These are phyloP conservation scores for Drosophila mettleri DNA, from an alignment of 2,888 invertebrate species.

Conservation along the genomic window DNA sequence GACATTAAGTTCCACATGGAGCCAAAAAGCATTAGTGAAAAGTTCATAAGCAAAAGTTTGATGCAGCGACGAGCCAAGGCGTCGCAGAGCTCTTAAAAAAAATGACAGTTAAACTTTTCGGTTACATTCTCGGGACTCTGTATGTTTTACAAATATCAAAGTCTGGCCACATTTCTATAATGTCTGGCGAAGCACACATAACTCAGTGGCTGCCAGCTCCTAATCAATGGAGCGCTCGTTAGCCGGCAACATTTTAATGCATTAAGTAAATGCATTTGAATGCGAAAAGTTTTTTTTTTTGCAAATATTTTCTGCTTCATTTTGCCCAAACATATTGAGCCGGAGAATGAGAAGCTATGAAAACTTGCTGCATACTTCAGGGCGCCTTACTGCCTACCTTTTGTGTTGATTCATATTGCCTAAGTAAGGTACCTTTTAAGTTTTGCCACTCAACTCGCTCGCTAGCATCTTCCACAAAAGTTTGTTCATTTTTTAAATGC, in stretches of 20 bases:
- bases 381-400: constrained; percentile 48
- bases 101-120: constrained; percentile 73
- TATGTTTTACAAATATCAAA: constrained; percentile 55
- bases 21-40: constrained; percentile 63
- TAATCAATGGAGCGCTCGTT: constrained; percentile 40
- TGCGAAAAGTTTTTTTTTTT: constrained; percentile 62
- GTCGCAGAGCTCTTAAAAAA: constrained; percentile 48
- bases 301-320: constrained; percentile 58
- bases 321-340: constrained; percentile 33
- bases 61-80: constrained; percentile 13
- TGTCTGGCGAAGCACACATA: constrained; percentile 47
- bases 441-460: not conserved
- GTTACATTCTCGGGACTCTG: constrained; percentile 41
- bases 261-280: constrained; percentile 73
- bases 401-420: constrained; percentile 43
- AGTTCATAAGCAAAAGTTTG: constrained; percentile 74
- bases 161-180: constrained; percentile 65
- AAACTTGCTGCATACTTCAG: constrained; percentile 40
- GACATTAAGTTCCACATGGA: constrained; percentile 65
- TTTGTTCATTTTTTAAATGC: constrained; percentile 69
- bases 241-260: constrained; percentile 69
- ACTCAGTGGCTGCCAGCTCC: constrained; percentile 33
- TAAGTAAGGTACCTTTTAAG: constrained; percentile 12
- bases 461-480: constrained; percentile 36
- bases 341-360: not conserved